These are phyloP conservation scores for Galerucella pusilla DNA, from an alignment of 2,888 invertebrate species.

Conservation along the genomic window DNA sequence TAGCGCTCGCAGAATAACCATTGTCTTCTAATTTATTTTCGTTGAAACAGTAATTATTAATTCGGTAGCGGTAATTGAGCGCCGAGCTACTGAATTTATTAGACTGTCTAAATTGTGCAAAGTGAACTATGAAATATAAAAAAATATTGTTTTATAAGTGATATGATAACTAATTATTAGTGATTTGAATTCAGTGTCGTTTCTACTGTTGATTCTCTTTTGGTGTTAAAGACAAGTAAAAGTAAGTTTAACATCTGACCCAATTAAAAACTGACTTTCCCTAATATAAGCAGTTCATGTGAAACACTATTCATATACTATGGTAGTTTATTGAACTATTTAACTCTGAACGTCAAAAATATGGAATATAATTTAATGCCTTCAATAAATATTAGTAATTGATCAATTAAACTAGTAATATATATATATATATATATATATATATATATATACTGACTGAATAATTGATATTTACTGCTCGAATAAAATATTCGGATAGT, in stretches of 20 bases:
- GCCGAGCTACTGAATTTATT: background rate
- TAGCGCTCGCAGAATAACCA: constrained; percentile 38
- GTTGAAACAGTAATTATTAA: background rate
- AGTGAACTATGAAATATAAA: constrained; percentile 21
- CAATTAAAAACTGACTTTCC: constrained; percentile 43
- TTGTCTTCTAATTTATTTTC: constrained; percentile 18
- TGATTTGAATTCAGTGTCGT: constrained; percentile 25
- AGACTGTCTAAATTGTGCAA: constrained; percentile 2
- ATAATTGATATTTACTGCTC: no score
- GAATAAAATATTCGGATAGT: no score
- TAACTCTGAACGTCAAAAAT: background rate
- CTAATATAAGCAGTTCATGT: constrained; percentile 19
- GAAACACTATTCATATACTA: no score
- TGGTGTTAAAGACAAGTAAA: constrained; percentile 40
- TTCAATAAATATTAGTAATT: no score
- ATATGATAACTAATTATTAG: constrained; percentile 12
- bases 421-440: no score
- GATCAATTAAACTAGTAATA: no score
- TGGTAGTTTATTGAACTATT: no score
- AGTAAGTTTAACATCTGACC: constrained; percentile 44
- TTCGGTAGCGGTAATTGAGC: background rate
- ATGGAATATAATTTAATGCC: no score
- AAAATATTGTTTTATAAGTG: constrained; percentile 7
- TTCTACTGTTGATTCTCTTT: constrained; percentile 28
- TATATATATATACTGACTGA: no score